These are phyloP conservation scores for Philotrypesis tridentata DNA, from an alignment of 1,140 invertebrate genomes.

Conservation along the genomic window DNA sequence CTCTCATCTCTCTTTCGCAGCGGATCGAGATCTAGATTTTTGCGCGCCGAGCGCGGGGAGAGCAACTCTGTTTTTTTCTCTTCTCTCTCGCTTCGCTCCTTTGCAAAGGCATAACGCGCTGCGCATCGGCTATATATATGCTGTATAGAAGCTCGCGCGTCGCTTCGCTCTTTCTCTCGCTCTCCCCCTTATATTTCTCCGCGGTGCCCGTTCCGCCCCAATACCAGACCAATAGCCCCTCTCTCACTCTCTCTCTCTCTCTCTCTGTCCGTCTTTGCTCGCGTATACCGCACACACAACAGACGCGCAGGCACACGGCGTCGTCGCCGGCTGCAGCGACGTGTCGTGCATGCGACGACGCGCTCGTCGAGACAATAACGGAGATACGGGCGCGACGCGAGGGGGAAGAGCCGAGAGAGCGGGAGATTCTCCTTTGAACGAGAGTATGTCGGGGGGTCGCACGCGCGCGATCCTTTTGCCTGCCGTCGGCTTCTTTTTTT, in stretches of 20 bases:
- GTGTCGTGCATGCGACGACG: conserved; percentile 28
- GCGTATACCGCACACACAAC: not conserved
- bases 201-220: conserved; percentile 55
- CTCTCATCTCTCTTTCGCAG: too few relatives aligned
- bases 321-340: conserved; percentile 10
- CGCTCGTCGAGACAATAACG: conserved; percentile 2
- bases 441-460: not conserved
- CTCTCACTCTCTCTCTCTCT: too few relatives aligned
- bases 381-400: not conserved
- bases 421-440: not conserved
- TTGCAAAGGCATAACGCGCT: too few relatives aligned
- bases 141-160: too few relatives aligned
- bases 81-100: too few relatives aligned
- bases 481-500: not conserved
- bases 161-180: conserved; percentile 8
- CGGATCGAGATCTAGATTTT: not conserved
- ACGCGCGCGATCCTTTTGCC: not conserved
- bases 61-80: too few relatives aligned
- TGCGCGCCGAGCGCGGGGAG: too few relatives aligned
- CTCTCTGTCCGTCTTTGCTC: not conserved
- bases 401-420: not conserved
- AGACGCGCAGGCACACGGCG: not conserved
- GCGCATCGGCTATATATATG: too few relatives aligned
- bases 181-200: not conserved
- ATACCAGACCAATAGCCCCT: conserved; percentile 50